Conservation (phyloP, 2,797 vertebrate genomes). For the Helostoma temminkii region DNA sequence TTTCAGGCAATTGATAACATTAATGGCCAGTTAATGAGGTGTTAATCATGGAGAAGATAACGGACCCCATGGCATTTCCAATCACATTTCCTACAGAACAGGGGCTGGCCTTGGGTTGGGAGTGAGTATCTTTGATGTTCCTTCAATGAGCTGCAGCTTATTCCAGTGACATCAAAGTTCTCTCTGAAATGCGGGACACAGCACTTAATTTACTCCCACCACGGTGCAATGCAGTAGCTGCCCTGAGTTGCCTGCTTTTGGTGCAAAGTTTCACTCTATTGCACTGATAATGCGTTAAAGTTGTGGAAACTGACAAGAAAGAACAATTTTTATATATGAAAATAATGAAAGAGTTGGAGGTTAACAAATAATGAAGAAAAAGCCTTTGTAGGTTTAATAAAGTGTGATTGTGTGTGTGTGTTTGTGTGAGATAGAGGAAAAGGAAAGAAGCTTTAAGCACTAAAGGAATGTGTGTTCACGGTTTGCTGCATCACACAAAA, state of each 20-base stretch:
- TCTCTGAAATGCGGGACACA: slow-evolving; percentile 66
- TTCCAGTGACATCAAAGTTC: slow-evolving; percentile 71
- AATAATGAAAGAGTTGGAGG: slow-evolving; percentile 19
- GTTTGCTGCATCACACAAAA: background rate
- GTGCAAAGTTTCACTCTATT: slow-evolving; percentile 34
- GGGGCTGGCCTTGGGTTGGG: slow-evolving; percentile 28
- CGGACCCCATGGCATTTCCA: slow-evolving; percentile 41
- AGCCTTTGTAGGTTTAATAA: too few species aligned
- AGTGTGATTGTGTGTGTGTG: slow-evolving; percentile 11
- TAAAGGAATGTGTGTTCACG: background rate
- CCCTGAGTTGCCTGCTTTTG: slow-evolving; percentile 39
- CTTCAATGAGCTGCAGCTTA: slow-evolving; percentile 67
- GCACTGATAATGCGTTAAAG: slow-evolving; percentile 4
- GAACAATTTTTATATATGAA: slow-evolving; percentile 12
- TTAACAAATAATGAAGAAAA: slow-evolving; percentile 9
- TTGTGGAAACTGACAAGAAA: background rate
- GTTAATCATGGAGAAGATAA: slow-evolving; percentile 57
- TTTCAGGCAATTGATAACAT: slow-evolving; percentile 58
- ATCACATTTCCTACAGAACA: slow-evolving; percentile 49
- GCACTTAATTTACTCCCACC: slow-evolving; percentile 56
- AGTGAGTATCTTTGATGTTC: slow-evolving; percentile 70
- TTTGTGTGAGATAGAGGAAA: background rate
- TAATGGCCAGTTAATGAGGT: slow-evolving; percentile 59
- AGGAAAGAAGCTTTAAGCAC: slow-evolving; percentile 4
- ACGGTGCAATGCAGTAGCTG: slow-evolving; percentile 47